A percentile compares a stretch with the other conserved stretches of the same genome.
These are phyloP conservation scores for Lepeophtheirus salmonis DNA, from an alignment of 1,140 invertebrate genomes.

Conservation along the genomic window DNA sequence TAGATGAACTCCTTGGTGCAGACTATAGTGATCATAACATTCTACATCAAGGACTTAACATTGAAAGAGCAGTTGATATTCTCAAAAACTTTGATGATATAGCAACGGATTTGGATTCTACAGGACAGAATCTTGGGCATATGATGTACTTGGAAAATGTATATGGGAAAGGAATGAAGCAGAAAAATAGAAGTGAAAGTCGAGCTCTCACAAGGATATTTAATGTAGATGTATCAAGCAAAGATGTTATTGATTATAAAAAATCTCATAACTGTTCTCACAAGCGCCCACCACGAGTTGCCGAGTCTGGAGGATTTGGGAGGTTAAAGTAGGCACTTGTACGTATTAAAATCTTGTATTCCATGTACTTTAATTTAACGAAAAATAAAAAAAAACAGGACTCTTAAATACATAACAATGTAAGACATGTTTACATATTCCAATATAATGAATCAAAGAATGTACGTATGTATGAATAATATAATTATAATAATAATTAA, in stretches of 20 bases:
- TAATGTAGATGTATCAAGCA: background rate
- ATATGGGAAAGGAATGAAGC: background rate
- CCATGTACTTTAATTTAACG: too few relatives aligned
- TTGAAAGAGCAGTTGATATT: conserved; percentile 7
- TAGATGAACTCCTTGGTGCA: conserved; percentile 64
- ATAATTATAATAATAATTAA: too few relatives aligned
- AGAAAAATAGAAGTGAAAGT: background rate
- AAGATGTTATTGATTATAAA: background rate
- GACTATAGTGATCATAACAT: conserved; percentile 69
- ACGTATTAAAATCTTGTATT: too few relatives aligned
- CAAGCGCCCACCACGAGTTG: background rate
- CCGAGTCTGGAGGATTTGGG: background rate
- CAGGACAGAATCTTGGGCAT: conserved; percentile 9
- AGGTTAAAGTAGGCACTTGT: too few relatives aligned
- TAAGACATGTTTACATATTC: too few relatives aligned
- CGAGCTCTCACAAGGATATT: background rate
- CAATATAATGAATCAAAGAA: too few relatives aligned
- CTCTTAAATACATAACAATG: too few relatives aligned
- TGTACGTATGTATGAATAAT: too few relatives aligned
- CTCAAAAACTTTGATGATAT: conserved; percentile 10
- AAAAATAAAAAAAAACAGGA: too few relatives aligned
- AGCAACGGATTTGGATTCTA: background rate
- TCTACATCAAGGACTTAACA: conserved; percentile 29
- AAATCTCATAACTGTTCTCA: background rate
- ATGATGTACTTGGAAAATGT: conserved; percentile 7